A percentile compares a stretch with the other conserved stretches of the same genome.
Evolutionary conservation across 2,888 invertebrate genomes (phyloP).

Genomic region (Hyppa rectilinea): DNA sequence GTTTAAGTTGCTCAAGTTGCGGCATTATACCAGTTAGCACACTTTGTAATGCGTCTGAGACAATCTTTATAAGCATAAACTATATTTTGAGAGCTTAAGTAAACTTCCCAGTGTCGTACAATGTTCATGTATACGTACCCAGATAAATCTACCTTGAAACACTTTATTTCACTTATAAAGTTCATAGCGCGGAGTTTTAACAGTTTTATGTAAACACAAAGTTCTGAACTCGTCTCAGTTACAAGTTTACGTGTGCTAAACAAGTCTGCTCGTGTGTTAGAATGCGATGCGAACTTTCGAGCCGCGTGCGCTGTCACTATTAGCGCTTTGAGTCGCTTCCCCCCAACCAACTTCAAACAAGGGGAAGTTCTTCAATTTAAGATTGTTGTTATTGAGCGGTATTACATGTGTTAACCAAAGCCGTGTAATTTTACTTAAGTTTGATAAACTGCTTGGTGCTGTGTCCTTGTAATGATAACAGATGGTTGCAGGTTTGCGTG

Average conservation of each 20-base stretch:
- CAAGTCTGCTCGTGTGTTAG: conserved; percentile 66
- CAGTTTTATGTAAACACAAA: conserved; percentile 74
- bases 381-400: conserved; percentile 63
- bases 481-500: conserved; percentile 1
- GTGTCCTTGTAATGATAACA: conserved; percentile 37
- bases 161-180: conserved; percentile 72
- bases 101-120: conserved; percentile 36
- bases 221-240: conserved; percentile 69
- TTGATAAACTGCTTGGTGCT: conserved; percentile 39
- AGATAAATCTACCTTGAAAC: conserved; percentile 57
- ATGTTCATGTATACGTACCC: conserved; percentile 33
- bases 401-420: conserved; percentile 48
- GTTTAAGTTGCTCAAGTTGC: conserved; percentile 42
- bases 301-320: conserved; percentile 62
- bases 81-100: conserved; percentile 41
- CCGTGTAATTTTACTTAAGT: conserved; percentile 49
- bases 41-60: conserved; percentile 39
- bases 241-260: conserved; percentile 73
- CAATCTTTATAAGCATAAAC: conserved; percentile 52
- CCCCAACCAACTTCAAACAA: conserved; percentile 56
- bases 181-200: conserved; percentile 70
- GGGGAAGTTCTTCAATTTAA: conserved; percentile 69
- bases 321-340: conserved; percentile 52
- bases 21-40: conserved; percentile 37
- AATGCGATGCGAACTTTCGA: conserved; percentile 68